A percentile compares a stretch with the other conserved stretches of the same genome.
Conservation (phyloP, 2,888 invertebrate species). For the Eupsilia transversa region DNA sequence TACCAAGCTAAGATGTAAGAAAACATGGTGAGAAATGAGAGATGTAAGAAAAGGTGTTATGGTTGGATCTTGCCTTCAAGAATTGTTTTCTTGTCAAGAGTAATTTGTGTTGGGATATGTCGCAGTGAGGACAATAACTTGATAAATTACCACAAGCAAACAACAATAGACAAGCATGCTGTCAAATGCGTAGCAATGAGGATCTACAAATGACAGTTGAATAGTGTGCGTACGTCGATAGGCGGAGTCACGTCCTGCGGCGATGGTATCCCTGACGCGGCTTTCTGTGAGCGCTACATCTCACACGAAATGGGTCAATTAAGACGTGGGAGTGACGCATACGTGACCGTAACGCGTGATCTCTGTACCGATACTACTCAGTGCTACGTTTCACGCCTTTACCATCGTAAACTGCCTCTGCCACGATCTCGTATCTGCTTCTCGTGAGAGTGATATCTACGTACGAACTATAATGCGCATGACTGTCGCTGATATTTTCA, state of each 20-base stretch:
- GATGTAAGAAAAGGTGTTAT: not conserved
- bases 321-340: conserved; percentile 89
- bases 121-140: conserved; percentile 43
- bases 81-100: not conserved
- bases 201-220: conserved; percentile 69
- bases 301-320: conserved; percentile 90
- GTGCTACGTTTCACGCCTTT: conserved; percentile 88
- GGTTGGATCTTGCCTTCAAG: not conserved
- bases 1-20: not conserved
- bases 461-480: conserved; percentile 36
- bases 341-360: conserved; percentile 90
- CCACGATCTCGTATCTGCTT: conserved; percentile 72
- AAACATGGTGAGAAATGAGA: too few relatives aligned
- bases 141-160: conserved; percentile 35
- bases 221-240: conserved; percentile 70
- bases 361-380: conserved; percentile 77
- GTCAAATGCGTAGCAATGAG: conserved; percentile 70
- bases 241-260: conserved; percentile 85
- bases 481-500: conserved; percentile 50
- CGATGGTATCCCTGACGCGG: conserved; percentile 88
- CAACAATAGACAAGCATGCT: conserved; percentile 54
- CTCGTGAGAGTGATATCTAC: conserved; percentile 51
- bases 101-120: conserved; percentile 6
- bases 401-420: conserved; percentile 76
- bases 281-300: conserved; percentile 82